These are phyloP conservation scores for Brevimyrus niger DNA, from an alignment of 2,113 vertebrate genomes.

Conservation along the genomic window DNA sequence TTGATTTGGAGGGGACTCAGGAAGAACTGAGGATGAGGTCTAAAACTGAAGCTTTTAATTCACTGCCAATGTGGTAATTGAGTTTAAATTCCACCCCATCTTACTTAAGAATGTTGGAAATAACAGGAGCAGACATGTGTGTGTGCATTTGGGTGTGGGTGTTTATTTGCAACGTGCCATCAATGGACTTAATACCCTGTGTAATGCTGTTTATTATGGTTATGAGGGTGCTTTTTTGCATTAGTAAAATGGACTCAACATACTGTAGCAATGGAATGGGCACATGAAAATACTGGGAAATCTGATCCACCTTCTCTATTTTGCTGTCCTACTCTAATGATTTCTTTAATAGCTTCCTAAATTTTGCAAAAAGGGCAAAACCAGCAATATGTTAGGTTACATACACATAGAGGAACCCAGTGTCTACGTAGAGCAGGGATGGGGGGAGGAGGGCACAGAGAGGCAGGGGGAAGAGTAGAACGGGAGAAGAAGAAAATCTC, in stretches of 20 bases:
- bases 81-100: background rate
- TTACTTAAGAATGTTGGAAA: background rate
- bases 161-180: constrained; percentile 23
- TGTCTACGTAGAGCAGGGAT: constrained; percentile 36
- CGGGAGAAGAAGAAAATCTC: background rate
- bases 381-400: constrained; percentile 75
- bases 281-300: constrained; percentile 75
- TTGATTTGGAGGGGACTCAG: background rate
- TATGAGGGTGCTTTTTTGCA: constrained; percentile 54
- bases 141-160: constrained; percentile 10
- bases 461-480: background rate
- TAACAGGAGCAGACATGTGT: background rate
- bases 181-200: constrained; percentile 37
- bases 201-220: constrained; percentile 47
- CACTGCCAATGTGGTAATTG: background rate
- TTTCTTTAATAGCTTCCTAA: constrained; percentile 91
- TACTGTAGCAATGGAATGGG: constrained; percentile 80
- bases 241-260: constrained; percentile 66
- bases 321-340: constrained; percentile 63
- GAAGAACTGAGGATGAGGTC: background rate
- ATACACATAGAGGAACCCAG: constrained; percentile 55
- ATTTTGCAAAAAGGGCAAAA: constrained; percentile 80
- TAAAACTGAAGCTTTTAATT: constrained; percentile 10
- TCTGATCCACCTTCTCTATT: constrained; percentile 54
- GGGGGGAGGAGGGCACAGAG: background rate